phyloP scores from a whole-genome alignment of 92 coral and sea anemone genomes.

The Scolanthus callimorphus region DNA sequence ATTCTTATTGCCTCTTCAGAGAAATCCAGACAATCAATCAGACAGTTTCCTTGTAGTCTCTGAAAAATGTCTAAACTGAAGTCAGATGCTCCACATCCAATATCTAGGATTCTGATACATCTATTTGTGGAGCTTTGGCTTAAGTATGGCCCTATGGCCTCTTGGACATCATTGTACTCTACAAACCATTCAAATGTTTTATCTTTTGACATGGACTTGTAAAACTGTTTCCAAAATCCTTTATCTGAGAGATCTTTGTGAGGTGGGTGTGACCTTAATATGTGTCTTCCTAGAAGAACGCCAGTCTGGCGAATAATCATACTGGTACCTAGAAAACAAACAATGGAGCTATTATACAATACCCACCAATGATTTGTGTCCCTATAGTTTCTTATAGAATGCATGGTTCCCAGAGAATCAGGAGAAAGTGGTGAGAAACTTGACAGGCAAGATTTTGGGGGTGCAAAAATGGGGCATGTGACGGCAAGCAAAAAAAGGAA shows the following conservation, averaged over 20 bases:
- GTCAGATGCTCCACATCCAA: slow-evolving; percentile 81
- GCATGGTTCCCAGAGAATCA: no score
- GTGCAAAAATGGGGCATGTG: no score
- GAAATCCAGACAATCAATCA: slow-evolving; percentile 64
- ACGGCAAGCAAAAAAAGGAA: no score
- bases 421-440: no score
- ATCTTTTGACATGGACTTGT: slow-evolving; percentile 29
- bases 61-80: slow-evolving; percentile 52
- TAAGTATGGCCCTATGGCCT: slow-evolving; percentile 24
- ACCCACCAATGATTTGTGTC: no score
- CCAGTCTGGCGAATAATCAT: no score
- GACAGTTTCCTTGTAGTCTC: slow-evolving; percentile 44
- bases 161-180: slow-evolving; percentile 51
- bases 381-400: no score
- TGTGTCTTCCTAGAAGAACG: no score
- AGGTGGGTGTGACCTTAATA: no score
- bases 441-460: no score
- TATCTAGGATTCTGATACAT: slow-evolving; percentile 44
- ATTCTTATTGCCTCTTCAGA: slow-evolving; percentile 51
- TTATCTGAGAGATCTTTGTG: slow-evolving; percentile 55
- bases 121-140: neutral
- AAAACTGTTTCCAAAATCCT: slow-evolving; percentile 66
- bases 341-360: no score
- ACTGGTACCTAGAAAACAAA: no score
- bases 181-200: slow-evolving; percentile 78